Conservation (phyloP, 2,888 invertebrate genomes). For the Sclerodermus sp. region DNA sequence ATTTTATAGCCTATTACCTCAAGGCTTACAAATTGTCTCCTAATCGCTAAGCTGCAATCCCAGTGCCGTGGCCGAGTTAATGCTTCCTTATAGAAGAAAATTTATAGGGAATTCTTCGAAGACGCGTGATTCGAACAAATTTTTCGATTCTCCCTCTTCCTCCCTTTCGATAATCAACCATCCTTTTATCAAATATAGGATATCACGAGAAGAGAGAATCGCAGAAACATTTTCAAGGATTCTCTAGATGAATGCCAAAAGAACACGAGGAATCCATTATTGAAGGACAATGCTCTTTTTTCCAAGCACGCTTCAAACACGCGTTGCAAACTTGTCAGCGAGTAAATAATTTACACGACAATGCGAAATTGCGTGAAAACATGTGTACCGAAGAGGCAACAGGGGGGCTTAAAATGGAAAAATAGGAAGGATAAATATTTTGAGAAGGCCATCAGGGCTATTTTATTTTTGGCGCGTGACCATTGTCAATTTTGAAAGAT, state of each 20-base stretch:
- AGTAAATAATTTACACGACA: no score
- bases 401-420: not conserved
- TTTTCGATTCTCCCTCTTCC: no score
- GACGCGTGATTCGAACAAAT: no score
- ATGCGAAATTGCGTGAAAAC: not conserved
- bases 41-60: conserved; percentile 32
- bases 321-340: conserved; percentile 2
- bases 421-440: conserved; percentile 26
- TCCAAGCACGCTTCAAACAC: not conserved
- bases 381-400: not conserved
- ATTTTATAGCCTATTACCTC: conserved; percentile 41
- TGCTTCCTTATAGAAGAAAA: conserved; percentile 32
- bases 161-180: no score
- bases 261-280: no score
- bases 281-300: no score
- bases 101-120: no score
- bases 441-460: conserved; percentile 15
- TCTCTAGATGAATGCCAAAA: no score
- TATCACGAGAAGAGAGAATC: no score
- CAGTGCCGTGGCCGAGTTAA: conserved; percentile 30
- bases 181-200: no score
- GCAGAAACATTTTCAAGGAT: no score
- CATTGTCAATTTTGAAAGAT: conserved; percentile 24
- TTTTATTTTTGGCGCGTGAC: conserved; percentile 22
- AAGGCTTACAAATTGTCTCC: conserved; percentile 32